Percentiles rank a stretch among this genome's conserved stretches.
Evolutionary conservation across 1,140 invertebrate species (phyloP).

Genomic region (Semibalanus balanoides): DNA sequence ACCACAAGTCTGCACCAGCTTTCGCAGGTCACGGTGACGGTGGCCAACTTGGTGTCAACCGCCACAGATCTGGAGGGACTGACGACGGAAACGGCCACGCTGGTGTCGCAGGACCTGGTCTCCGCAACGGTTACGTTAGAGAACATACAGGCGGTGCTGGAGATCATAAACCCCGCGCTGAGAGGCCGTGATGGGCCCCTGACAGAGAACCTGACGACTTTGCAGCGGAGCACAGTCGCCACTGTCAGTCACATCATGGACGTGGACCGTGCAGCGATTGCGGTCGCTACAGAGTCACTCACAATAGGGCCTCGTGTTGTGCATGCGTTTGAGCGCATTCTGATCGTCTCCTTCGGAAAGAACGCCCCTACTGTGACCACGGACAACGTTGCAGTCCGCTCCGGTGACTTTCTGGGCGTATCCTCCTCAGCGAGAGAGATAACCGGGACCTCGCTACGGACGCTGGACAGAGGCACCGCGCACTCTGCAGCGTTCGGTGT

Average conservation of each 20-base stretch:
- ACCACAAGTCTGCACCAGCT: neutral
- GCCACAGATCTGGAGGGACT: neutral
- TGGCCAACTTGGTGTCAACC: neutral
- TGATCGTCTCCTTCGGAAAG: neutral
- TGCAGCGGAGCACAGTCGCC: neutral
- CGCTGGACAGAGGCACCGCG: no score
- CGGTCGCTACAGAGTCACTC: neutral
- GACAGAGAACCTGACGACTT: neutral
- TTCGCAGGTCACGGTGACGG: neutral
- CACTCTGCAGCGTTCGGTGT: neutral
- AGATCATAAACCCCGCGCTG: no score
- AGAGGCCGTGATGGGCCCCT: no score
- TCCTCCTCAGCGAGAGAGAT: neutral
- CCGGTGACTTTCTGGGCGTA: neutral
- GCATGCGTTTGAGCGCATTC: neutral
- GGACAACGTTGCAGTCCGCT: neutral
- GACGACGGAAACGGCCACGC: neutral
- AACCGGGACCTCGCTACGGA: no score
- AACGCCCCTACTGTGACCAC: neutral
- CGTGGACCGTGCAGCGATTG: neutral
- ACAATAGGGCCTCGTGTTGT: neutral
- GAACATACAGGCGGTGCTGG: neutral
- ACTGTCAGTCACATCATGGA: neutral
- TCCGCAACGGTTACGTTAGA: neutral
- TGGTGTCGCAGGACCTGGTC: neutral